These are phyloP conservation scores for Ypsolopha scabrella DNA, from an alignment of 2,888 invertebrate genomes.

Conservation along the genomic window DNA sequence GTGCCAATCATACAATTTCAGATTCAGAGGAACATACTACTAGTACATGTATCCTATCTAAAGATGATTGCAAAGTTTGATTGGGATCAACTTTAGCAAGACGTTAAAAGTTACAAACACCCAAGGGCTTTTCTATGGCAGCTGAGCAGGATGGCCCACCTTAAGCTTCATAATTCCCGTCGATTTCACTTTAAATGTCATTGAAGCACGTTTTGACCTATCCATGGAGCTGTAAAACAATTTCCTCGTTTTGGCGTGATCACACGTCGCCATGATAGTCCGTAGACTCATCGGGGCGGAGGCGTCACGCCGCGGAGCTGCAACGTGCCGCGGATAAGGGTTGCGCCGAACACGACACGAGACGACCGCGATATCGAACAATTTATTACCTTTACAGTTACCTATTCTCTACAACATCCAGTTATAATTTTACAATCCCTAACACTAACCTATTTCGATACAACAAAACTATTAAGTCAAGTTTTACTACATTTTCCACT, in stretches of 20 bases:
- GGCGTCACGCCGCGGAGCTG: conserved; percentile 15
- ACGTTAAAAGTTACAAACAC: too few relatives aligned
- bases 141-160: too few relatives aligned
- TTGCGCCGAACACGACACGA: conserved; percentile 31
- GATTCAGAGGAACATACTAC: too few relatives aligned
- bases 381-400: conserved; percentile 35
- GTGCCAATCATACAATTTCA: too few relatives aligned
- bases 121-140: too few relatives aligned
- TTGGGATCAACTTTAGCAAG: too few relatives aligned
- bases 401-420: conserved; percentile 9
- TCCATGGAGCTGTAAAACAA: conserved; percentile 7
- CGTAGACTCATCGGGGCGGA: conserved; percentile 21
- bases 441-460: too few relatives aligned
- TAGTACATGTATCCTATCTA: too few relatives aligned
- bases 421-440: background rate
- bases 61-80: too few relatives aligned
- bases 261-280: conserved; percentile 27
- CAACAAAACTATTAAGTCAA: too few relatives aligned
- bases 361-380: conserved; percentile 27
- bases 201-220: conserved; percentile 3
- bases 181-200: conserved; percentile 10
- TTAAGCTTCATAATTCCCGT: background rate
- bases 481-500: too few relatives aligned
- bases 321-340: conserved; percentile 44
- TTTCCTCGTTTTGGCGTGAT: conserved; percentile 27